phyloP scores from a whole-genome alignment of 2,797 vertebrate species.

The Acanthurus tractus region DNA sequence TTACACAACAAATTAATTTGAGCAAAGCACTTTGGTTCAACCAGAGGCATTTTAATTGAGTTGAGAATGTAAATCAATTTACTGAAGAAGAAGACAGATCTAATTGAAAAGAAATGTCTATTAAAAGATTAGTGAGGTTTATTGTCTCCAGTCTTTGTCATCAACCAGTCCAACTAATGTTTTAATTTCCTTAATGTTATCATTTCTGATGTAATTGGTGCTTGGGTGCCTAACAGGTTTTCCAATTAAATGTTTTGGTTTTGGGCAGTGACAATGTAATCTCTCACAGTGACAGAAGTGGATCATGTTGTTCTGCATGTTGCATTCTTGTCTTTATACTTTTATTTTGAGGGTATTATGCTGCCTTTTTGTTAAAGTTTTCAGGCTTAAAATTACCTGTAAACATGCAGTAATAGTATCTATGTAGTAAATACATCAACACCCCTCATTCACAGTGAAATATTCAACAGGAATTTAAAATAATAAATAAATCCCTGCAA shows the following conservation, averaged over 20 bases:
- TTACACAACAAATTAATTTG: constrained; percentile 85
- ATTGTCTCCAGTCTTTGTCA: constrained; percentile 84
- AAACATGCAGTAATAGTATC: not conserved
- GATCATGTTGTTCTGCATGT: not conserved
- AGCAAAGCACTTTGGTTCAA: constrained; percentile 78
- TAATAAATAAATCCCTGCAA: constrained; percentile 8
- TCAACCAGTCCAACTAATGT: constrained; percentile 84
- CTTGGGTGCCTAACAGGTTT: constrained; percentile 83
- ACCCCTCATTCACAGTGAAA: not conserved
- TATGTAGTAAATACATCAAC: not conserved
- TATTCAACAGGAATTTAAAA: not conserved
- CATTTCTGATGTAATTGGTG: constrained; percentile 87
- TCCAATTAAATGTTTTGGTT: constrained; percentile 84
- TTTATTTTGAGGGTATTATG: constrained; percentile 35
- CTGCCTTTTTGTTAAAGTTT: not conserved
- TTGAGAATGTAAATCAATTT: constrained; percentile 87
- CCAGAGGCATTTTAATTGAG: constrained; percentile 86
- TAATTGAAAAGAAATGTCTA: constrained; percentile 88
- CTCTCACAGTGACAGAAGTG: constrained; percentile 53
- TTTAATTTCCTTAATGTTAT: constrained; percentile 89
- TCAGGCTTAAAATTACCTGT: not conserved
- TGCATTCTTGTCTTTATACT: not conserved
- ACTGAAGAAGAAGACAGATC: constrained; percentile 82
- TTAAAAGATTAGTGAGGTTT: constrained; percentile 87
- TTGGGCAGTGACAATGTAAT: constrained; percentile 65